A percentile compares a stretch with the other conserved stretches of the same genome.
Conservation (phyloP, 2,888 invertebrate genomes). For the Cryptophagus acutangulus region DNA sequence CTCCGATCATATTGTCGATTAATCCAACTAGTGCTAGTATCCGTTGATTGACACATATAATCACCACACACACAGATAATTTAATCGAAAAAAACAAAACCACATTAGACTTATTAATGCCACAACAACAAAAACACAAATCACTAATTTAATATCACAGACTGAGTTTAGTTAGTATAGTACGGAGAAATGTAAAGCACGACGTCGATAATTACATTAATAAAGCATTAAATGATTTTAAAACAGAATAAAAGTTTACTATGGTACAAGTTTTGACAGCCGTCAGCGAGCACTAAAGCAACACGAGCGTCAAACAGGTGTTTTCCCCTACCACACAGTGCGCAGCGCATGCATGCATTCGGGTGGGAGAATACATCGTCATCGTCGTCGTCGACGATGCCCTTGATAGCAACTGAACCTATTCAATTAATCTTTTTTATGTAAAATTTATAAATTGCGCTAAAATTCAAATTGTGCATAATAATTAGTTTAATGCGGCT, state of each 20-base stretch:
- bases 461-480: no score
- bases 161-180: neutral
- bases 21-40: constrained; percentile 27
- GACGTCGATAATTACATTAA: no score
- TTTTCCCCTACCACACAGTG: constrained; percentile 12
- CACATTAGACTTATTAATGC: constrained; percentile 13
- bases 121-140: constrained; percentile 3
- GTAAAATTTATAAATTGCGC: no score
- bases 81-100: constrained; percentile 17
- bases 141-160: neutral
- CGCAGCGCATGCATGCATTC: constrained; percentile 10
- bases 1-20: constrained; percentile 46
- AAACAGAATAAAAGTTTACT: constrained; percentile 4
- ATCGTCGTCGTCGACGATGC: constrained; percentile 20
- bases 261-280: constrained; percentile 5
- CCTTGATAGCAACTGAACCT: constrained; percentile 43
- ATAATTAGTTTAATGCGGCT: no score
- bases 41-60: constrained; percentile 24
- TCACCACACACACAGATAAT: constrained; percentile 9
- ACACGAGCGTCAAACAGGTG: constrained; percentile 14
- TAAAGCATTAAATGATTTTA: neutral
- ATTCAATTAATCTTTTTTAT: no score
- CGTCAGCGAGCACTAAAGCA: constrained; percentile 2
- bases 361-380: constrained; percentile 11
- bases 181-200: no score